Evolutionary conservation across 2,888 invertebrate species (phyloP).

Genomic region (Phorcus lineatus): DNA sequence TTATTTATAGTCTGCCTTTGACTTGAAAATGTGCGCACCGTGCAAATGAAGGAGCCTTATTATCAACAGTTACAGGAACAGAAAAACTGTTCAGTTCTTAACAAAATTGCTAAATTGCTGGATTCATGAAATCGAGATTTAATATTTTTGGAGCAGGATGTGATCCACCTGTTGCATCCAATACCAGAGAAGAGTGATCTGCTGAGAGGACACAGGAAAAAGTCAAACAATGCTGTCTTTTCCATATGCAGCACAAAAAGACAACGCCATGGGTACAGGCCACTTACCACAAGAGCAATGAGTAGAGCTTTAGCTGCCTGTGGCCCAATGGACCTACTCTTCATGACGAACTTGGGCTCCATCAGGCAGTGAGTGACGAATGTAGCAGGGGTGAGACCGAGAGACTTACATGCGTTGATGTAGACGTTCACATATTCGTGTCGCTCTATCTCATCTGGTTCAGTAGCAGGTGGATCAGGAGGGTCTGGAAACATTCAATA

Average conservation of each 20-base stretch:
- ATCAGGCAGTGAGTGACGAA: constrained; percentile 50
- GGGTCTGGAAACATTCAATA: not conserved
- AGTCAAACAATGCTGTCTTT: too few species aligned
- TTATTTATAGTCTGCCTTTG: too few species aligned
- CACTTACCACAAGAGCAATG: constrained; percentile 59
- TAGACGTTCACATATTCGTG: constrained; percentile 47
- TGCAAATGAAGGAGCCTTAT: too few species aligned
- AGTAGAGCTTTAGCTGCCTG: constrained; percentile 61
- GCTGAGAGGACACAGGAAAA: too few species aligned
- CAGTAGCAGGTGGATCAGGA: not conserved
- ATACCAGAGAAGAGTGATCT: too few species aligned
- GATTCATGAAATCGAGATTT: too few species aligned
- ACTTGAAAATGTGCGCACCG: too few species aligned
- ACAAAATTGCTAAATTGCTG: too few species aligned
- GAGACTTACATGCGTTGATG: constrained; percentile 48
- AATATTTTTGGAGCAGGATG: too few species aligned
- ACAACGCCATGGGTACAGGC: not conserved
- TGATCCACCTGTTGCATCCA: too few species aligned
- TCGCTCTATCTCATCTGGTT: not conserved
- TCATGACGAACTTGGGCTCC: constrained; percentile 48
- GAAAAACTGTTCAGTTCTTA: too few species aligned
- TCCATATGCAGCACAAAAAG: not conserved
- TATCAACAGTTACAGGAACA: too few species aligned
- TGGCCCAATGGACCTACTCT: constrained; percentile 58
- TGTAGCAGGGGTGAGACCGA: constrained; percentile 52